A percentile compares a stretch with the other conserved stretches of the same genome.
Evolutionary conservation across 1,140 invertebrate genomes (phyloP).

Genomic region (Lineus longissimus): DNA sequence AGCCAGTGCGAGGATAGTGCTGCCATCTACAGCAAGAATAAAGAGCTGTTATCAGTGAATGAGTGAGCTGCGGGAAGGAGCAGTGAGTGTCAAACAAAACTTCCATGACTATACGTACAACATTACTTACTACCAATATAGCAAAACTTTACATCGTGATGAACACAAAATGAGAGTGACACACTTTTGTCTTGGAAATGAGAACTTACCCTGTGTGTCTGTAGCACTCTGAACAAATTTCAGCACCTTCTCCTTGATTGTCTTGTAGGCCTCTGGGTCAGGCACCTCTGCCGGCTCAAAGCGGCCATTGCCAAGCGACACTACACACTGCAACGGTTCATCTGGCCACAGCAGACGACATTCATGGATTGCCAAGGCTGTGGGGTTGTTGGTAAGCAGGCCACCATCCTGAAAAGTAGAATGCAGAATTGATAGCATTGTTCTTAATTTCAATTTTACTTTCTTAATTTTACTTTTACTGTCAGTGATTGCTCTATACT

Average conservation of each 20-base stretch:
- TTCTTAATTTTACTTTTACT: conserved; percentile 24
- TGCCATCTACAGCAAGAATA: no score
- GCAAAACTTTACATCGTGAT: no score
- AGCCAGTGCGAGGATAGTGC: no score
- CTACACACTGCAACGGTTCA: conserved; percentile 73
- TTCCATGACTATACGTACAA: no score
- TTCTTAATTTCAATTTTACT: conserved; percentile 1
- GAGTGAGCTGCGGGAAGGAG: no score
- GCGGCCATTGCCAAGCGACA: conserved; percentile 82
- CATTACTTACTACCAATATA: no score
- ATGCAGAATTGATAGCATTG: conserved; percentile 8
- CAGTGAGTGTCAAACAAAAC: no score
- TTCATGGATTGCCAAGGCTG: conserved; percentile 84
- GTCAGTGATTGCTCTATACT: no score
- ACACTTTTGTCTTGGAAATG: no score
- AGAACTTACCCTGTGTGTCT: conserved; percentile 72
- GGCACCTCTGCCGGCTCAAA: conserved; percentile 48
- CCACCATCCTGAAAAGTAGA: conserved; percentile 68
- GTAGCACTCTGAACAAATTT: conserved; percentile 86
- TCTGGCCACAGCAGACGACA: conserved; percentile 73
- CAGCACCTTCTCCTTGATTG: conserved; percentile 73
- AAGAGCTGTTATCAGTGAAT: no score
- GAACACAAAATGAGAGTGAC: no score
- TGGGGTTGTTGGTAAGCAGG: conserved; percentile 85
- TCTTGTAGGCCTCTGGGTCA: conserved; percentile 23